These are phyloP conservation scores for Butastur rufipennis DNA, from an alignment of 2,113 vertebrate genomes.

Conservation along the genomic window DNA sequence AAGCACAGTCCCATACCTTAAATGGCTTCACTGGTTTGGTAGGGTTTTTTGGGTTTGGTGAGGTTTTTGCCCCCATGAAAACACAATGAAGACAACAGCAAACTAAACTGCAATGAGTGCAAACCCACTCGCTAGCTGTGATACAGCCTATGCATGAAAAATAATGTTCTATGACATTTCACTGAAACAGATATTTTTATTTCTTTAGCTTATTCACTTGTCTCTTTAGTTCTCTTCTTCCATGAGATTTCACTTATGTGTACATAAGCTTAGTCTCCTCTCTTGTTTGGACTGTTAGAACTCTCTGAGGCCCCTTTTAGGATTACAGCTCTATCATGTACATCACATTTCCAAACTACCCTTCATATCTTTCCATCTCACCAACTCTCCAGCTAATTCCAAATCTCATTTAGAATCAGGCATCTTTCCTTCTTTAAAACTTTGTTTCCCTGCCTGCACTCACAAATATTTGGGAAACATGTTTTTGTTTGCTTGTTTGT, in stretches of 20 bases:
- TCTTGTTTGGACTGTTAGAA: background rate
- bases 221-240: background rate
- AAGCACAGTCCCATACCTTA: background rate
- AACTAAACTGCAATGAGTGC: background rate
- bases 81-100: background rate
- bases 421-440: background rate
- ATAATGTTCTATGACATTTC: background rate
- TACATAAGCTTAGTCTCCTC: background rate
- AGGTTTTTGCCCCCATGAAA: background rate
- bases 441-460: background rate
- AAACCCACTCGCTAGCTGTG: background rate
- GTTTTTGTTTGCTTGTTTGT: background rate
- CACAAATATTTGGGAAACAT: background rate
- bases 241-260: background rate
- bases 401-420: background rate
- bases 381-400: background rate
- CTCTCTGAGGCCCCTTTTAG: background rate
- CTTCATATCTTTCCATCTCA: background rate
- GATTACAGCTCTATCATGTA: background rate
- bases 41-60: background rate
- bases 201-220: background rate
- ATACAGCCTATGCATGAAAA: accelerated
- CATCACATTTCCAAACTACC: background rate
- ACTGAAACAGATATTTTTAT: background rate
- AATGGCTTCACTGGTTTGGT: background rate